These are phyloP conservation scores for Saccopteryx bilineata DNA, from an alignment of 2,113 vertebrate species.

Conservation along the genomic window DNA sequence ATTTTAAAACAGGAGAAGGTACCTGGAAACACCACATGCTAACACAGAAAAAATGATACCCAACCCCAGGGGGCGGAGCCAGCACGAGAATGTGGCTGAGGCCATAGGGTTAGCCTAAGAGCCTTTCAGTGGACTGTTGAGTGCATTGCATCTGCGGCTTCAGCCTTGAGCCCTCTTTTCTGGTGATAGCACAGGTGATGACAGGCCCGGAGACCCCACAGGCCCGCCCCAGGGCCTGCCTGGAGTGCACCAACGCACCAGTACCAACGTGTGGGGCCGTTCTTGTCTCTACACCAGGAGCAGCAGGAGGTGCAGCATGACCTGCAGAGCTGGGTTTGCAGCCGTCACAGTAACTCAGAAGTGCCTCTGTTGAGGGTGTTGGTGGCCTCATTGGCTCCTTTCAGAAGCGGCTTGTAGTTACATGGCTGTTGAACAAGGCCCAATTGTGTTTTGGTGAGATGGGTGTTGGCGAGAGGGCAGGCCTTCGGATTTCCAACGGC, in stretches of 20 bases:
- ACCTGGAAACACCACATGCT: slow-evolving; percentile 34
- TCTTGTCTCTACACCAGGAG: slow-evolving; percentile 95
- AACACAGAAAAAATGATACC: slow-evolving; percentile 34
- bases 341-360: slow-evolving; percentile 98
- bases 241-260: slow-evolving; percentile 88
- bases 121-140: slow-evolving; percentile 96
- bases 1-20: slow-evolving; percentile 68
- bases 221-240: slow-evolving; percentile 85
- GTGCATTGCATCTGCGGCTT: slow-evolving; percentile 98
- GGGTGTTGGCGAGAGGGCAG: no score
- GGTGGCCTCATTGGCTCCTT: slow-evolving; percentile 98
- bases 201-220: slow-evolving; percentile 96
- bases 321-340: slow-evolving; percentile 96
- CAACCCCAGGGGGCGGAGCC: no score
- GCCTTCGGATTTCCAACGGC: no score
- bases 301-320: slow-evolving; percentile 96
- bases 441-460: slow-evolving; percentile 93
- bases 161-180: slow-evolving; percentile 97
- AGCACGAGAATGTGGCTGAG: neutral
- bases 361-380: slow-evolving; percentile 98
- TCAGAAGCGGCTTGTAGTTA: slow-evolving; percentile 98
- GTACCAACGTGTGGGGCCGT: slow-evolving; percentile 91
- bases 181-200: slow-evolving; percentile 97
- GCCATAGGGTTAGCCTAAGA: slow-evolving; percentile 90
- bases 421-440: slow-evolving; percentile 97